Evolutionary conservation across 2,113 vertebrate species (phyloP), one percentile per base, ranked within the genome.

Genomic region (Forbesichthys agassizii): DNA sequence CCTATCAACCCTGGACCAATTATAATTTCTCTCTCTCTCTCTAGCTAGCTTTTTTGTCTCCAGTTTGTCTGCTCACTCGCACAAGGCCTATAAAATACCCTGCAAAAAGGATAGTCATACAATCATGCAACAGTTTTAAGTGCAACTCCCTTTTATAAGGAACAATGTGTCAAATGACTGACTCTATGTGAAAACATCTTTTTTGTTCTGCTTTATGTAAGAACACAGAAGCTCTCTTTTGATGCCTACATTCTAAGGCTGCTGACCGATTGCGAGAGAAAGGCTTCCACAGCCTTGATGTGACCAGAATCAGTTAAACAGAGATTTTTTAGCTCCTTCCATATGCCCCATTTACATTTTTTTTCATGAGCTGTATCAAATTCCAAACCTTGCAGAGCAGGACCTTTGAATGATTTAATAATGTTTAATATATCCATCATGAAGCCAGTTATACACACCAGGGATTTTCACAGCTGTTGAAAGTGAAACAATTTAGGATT

Each of bases 1-100:
- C 61, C 77, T 90, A 88, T 88, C 78, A 89, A 83, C 77, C 71
- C 68, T 61, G 36, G 47, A 81, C 81, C 85, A 88, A 84, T 90
- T 88, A 90, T 54, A 52, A 79, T 70, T 61, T 51, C 46, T 42
- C 54, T 64, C 48, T 73, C 16, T 16, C 70, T 76, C 64, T 33
- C 12, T 42, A 58, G 55, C 52, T 56, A 11, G 1, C 11, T 42
- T 42, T 42, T 42, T 42, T 42, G 36, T 42, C 36, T 8, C 4
- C 36, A 42, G 36, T 42, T 42, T 42, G 36, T 42, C 36, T 7
- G 36, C 36, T 42, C 36, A 8, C 36, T 6, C 36, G 4, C 36
- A 42, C 36, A 42, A 42, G 36, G 36, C 36, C 36, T 42, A 42
- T 5, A 6, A 42, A 6, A 42, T 8, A 42, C 36, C 36, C 36